Percentiles rank a stretch among this genome's conserved stretches.
phyloP scores from a whole-genome alignment of 2,113 vertebrate genomes.

The Charadrius vociferus region DNA sequence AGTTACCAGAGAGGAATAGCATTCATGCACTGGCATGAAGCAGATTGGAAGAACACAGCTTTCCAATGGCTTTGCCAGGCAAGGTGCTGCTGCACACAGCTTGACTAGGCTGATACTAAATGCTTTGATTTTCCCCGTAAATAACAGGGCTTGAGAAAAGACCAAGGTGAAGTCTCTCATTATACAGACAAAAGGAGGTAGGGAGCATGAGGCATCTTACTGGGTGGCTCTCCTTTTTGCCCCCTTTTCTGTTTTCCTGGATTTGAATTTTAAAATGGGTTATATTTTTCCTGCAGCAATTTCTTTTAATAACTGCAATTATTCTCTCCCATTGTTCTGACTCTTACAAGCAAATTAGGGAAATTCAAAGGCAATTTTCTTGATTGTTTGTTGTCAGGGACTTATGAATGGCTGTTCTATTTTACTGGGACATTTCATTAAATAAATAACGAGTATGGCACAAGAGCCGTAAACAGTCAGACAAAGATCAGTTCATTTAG shows the following conservation, averaged over 20 bases:
- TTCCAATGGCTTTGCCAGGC: not conserved
- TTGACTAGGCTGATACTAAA: not conserved
- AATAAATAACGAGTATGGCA: not conserved
- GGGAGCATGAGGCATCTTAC: not conserved
- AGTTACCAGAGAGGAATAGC: not conserved
- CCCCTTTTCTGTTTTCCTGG: conserved; percentile 12
- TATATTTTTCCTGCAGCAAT: conserved; percentile 56
- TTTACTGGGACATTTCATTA: conserved; percentile 14
- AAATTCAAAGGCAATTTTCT: conserved; percentile 68
- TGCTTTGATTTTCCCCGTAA: not conserved
- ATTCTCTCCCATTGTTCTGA: conserved; percentile 55
- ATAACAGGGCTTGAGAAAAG: conserved; percentile 18
- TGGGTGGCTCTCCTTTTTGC: not conserved
- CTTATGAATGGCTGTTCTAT: conserved; percentile 51
- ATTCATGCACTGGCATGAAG: not conserved
- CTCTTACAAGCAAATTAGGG: conserved; percentile 52
- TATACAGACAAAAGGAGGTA: conserved; percentile 3
- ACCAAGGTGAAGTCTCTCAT: conserved; percentile 33
- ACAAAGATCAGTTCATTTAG: not conserved
- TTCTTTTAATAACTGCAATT: conserved; percentile 70
- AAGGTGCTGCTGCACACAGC: not conserved
- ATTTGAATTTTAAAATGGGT: conserved; percentile 49
- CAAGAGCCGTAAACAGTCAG: not conserved
- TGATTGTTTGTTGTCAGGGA: conserved; percentile 55
- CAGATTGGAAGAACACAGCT: not conserved